Conservation (phyloP, 2,797 vertebrate species). For the Sebastes miniatus region DNA sequence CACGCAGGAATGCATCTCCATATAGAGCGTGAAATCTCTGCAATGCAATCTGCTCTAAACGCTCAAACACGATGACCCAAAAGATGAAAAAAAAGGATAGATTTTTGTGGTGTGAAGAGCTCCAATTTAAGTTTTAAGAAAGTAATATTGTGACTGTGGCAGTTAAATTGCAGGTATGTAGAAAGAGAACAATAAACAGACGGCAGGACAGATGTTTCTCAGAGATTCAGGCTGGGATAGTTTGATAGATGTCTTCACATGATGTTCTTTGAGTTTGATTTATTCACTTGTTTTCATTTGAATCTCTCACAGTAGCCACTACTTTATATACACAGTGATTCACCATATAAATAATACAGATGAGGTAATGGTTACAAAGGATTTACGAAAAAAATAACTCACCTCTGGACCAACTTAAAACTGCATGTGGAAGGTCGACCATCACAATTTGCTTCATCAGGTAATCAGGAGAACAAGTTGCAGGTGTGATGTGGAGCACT, state of each 20-base stretch:
- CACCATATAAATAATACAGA: background rate
- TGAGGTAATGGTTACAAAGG: background rate
- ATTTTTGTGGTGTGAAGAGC: background rate
- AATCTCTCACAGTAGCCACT: background rate
- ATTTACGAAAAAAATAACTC: background rate
- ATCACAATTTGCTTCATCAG: background rate
- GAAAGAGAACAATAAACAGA: background rate
- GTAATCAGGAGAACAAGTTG: background rate
- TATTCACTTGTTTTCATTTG: background rate
- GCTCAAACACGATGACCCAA: background rate
- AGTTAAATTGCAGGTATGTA: background rate
- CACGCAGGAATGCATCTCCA: conserved; percentile 69
- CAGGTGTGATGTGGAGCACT: background rate
- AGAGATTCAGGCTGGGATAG: background rate
- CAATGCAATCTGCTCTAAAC: conserved; percentile 23
- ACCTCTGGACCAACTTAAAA: background rate
- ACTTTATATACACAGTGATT: background rate
- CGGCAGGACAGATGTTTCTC: background rate
- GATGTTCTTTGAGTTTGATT: background rate
- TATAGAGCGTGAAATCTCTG: conserved; percentile 54
- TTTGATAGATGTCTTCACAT: background rate
- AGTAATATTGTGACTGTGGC: background rate
- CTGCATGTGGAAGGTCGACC: background rate
- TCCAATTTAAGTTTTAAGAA: background rate
- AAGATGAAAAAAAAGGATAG: background rate